Base-by-base conservation (phyloP, 2,888 invertebrate species). In the Pyrrhia umbra region DNA sequence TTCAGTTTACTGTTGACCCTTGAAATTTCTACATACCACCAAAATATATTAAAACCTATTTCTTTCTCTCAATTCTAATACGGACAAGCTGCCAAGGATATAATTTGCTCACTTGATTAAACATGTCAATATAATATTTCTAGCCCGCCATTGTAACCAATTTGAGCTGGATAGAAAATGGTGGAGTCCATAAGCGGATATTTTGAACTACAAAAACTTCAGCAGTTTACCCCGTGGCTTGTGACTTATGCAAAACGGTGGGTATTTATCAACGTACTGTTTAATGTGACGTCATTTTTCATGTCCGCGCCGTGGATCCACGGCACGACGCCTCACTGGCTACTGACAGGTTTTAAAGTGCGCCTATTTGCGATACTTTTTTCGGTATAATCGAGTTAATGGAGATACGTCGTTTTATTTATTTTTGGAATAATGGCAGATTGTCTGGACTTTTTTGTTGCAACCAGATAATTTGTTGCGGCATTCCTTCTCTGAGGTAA, bases 261-360 rank as follows among this genome's bases (percentile, higher is more conserved):
- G 40, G 21, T 60, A 73, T 74, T 70, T 49, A 65, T 74, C 73
- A 74, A 49, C 75, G 71, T 70, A 23, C 71, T 43, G 45, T 55
- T 65, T 75, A 74, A 74, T 75, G 76, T 61, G 54, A 37, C 60
- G 61, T 40, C 61, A 74, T 74, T 75, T 75, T 61, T 74, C 71
- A 70, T 75, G 57, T 50, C 60, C 58, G 51, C 70, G 60, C 75
- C 27, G 39, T 65, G 58, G 61, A 61, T 47, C 61, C 71, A 30
- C 57, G 54, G 51, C 43, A 40, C 55, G 13, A 18, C 40, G 70
- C 70, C 46, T 75, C 64, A 75, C 59, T 70, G 70, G 40, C 4
- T 52, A 13, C 62, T 73, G 52, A 15, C 75, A 20, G 75, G 30
- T n/a, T 68, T 68, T 68, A 58, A 74, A 54, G 20, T 54, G 56